A percentile compares a stretch with the other conserved stretches of the same genome.
These are phyloP conservation scores for Periparus ater DNA, from an alignment of 2,797 vertebrate genomes.

Conservation along the genomic window DNA sequence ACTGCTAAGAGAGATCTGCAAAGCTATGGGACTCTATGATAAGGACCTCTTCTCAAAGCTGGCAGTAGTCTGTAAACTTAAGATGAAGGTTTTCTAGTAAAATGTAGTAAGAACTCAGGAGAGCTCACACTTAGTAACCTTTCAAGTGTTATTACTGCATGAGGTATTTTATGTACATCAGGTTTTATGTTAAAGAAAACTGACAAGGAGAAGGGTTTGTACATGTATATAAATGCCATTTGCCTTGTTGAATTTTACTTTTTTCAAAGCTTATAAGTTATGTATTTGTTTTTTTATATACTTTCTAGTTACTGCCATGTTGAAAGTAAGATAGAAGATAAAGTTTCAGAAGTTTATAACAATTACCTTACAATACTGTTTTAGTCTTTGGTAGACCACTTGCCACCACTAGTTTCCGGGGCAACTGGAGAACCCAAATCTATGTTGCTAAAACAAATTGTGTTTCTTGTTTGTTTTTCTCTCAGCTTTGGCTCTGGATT, in stretches of 20 bases:
- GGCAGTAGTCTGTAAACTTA: not conserved
- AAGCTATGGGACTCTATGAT: not conserved
- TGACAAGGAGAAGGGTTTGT: not conserved
- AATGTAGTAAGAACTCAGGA: not conserved
- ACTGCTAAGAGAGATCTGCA: not conserved
- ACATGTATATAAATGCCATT: not conserved
- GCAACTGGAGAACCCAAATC: not conserved
- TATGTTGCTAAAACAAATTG: not conserved
- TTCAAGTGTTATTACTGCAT: not conserved
- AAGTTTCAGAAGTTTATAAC: not conserved
- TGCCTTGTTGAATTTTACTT: not conserved
- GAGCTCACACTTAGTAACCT: not conserved
- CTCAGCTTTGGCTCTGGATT: not conserved
- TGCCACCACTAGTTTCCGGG: not conserved
- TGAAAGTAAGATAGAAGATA: not conserved
- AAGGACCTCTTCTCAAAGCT: not conserved
- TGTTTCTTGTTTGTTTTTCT: slow-evolving; percentile 2
- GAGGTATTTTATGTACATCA: not conserved
- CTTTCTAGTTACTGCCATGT: not conserved
- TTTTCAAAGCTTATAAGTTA: not conserved
- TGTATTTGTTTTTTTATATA: not conserved
- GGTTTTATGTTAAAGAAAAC: not conserved
- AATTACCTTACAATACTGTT: not conserved
- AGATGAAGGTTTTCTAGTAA: not conserved
- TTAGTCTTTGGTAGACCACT: not conserved